Conservation (phyloP, 2,888 invertebrate species). For the Diaphora mendica region DNA sequence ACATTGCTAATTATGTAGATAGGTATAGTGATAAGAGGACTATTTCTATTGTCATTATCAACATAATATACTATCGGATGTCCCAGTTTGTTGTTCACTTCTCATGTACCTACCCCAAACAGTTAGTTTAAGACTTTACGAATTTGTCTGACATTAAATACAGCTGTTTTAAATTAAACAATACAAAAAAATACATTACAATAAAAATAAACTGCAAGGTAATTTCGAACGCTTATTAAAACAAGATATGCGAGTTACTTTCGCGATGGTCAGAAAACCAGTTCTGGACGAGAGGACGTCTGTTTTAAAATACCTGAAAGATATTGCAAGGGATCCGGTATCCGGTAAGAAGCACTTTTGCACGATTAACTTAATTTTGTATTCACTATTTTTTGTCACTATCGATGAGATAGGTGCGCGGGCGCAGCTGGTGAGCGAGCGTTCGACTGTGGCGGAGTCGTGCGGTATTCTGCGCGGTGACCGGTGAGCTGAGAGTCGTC, state of each 20-base stretch:
- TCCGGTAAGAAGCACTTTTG: constrained; percentile 57
- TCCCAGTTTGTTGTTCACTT: constrained; percentile 18
- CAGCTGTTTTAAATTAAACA: background rate
- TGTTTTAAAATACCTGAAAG: constrained; percentile 74
- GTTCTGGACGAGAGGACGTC: constrained; percentile 59
- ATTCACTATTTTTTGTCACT: constrained; percentile 61
- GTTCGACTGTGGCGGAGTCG: constrained; percentile 59
- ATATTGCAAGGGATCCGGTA: constrained; percentile 55
- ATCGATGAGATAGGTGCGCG: constrained; percentile 53
- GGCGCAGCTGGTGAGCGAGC: constrained; percentile 48
- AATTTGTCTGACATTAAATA: background rate
- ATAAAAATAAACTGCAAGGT: constrained; percentile 4
- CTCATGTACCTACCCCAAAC: background rate
- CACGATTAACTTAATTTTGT: constrained; percentile 56
- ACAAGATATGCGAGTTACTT: constrained; percentile 54
- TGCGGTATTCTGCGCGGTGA: constrained; percentile 52
- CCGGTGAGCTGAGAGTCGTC: constrained; percentile 9
- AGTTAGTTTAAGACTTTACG: background rate
- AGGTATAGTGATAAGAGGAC: constrained; percentile 51
- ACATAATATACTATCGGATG: constrained; percentile 16
- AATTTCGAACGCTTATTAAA: constrained; percentile 15
- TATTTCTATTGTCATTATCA: constrained; percentile 32
- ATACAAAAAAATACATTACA: background rate
- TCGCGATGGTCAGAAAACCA: constrained; percentile 72
- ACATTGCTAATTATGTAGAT: constrained; percentile 38